These are phyloP conservation scores for Colinus virginianus DNA, from an alignment of 2,113 vertebrate genomes.

Conservation along the genomic window DNA sequence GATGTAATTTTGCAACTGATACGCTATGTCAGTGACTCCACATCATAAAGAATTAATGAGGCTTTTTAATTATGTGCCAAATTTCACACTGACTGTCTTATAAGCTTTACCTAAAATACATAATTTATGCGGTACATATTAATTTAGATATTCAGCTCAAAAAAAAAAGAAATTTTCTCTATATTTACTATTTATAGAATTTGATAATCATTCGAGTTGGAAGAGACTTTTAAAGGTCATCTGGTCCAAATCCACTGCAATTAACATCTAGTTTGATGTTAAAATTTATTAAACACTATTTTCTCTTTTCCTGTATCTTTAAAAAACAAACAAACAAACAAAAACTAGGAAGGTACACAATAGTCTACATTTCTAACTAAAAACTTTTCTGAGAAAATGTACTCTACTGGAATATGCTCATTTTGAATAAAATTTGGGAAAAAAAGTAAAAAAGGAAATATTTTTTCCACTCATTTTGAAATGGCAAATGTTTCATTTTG, in stretches of 20 bases:
- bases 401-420: not conserved
- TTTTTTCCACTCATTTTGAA: not conserved
- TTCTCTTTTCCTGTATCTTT: not conserved
- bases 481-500: not conserved
- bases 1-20: not conserved
- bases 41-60: not conserved
- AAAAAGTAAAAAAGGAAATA: not conserved
- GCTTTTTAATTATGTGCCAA: not conserved
- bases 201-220: no score
- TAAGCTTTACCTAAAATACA: not conserved
- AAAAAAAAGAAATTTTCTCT: not conserved
- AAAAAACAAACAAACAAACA: no score
- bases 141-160: not conserved
- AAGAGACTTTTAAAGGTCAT: no score
- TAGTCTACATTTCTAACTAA: not conserved
- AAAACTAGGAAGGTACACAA: not conserved
- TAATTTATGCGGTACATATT: not conserved
- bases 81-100: not conserved
- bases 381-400: not conserved
- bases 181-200: not conserved
- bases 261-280: not conserved
- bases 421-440: not conserved
- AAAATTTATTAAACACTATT: not conserved
- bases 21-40: not conserved
- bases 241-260: no score